Conservation (phyloP, 2,113 vertebrate species). For the Petromus typicus region DNA sequence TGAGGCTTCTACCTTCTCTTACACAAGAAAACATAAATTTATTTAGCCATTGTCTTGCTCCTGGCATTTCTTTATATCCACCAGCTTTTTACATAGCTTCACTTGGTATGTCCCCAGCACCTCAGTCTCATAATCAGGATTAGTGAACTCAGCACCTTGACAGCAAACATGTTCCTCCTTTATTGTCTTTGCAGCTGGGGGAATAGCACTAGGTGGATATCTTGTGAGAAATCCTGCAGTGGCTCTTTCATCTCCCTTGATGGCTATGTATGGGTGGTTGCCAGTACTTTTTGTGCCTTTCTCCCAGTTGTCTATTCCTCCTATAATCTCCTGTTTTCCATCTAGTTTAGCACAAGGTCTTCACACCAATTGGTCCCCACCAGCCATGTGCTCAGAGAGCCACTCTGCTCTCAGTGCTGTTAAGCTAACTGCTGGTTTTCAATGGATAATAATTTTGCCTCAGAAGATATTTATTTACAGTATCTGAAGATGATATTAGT, state of each 20-base stretch:
- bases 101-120: neutral
- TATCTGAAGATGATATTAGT: neutral
- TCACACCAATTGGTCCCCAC: neutral
- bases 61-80: neutral
- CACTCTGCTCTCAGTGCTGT: neutral
- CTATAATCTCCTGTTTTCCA: constrained; percentile 21
- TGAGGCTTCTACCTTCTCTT: neutral
- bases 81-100: neutral
- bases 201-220: neutral
- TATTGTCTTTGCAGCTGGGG: neutral
- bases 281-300: neutral
- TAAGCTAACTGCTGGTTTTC: neutral
- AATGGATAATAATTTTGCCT: neutral
- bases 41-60: neutral
- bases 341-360: neutral
- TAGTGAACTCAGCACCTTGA: neutral
- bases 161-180: neutral
- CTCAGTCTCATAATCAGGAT: neutral
- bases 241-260: neutral
- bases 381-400: neutral
- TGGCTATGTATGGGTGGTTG: neutral
- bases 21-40: neutral
- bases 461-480: neutral
- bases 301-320: neutral
- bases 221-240: neutral